phyloP scores from a whole-genome alignment of 1,140 invertebrate species.

The Hestina assimilis region DNA sequence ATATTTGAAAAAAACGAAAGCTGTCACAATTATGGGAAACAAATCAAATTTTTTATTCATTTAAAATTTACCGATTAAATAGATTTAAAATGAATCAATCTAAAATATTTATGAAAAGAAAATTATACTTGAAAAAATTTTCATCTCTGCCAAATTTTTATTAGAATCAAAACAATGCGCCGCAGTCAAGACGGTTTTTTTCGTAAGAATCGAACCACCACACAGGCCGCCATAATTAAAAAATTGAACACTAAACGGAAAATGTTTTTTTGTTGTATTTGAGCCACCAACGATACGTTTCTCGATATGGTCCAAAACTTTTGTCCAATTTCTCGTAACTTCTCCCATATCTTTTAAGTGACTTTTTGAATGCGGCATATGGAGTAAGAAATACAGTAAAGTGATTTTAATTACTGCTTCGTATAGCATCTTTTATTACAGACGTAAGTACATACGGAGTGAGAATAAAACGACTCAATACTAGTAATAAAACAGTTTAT shows the following conservation, averaged over 20 bases:
- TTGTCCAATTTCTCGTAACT: conserved; percentile 24
- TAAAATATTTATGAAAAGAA: neutral
- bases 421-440: conserved; percentile 23
- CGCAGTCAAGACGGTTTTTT: conserved; percentile 40
- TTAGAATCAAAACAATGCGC: conserved; percentile 48
- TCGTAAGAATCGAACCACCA: conserved; percentile 39
- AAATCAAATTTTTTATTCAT: too few relatives aligned
- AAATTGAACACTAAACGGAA: conserved; percentile 43
- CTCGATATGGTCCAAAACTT: conserved; percentile 24
- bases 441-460: neutral
- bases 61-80: too few relatives aligned
- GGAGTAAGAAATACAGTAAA: conserved; percentile 10
- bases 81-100: neutral
- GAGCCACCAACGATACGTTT: conserved; percentile 37
- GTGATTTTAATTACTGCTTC: conserved; percentile 15
- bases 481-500: neutral
- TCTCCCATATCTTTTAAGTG: conserved; percentile 46
- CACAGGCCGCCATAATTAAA: conserved; percentile 42
- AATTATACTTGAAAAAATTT: conserved; percentile 37
- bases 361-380: neutral
- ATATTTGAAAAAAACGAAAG: too few relatives aligned
- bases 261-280: conserved; percentile 19
- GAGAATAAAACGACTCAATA: neutral
- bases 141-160: conserved; percentile 41
- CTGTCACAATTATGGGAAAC: too few relatives aligned